These are phyloP conservation scores for Datnioides undecimradiatus DNA, from an alignment of 2,113 vertebrate genomes.

Conservation along the genomic window DNA sequence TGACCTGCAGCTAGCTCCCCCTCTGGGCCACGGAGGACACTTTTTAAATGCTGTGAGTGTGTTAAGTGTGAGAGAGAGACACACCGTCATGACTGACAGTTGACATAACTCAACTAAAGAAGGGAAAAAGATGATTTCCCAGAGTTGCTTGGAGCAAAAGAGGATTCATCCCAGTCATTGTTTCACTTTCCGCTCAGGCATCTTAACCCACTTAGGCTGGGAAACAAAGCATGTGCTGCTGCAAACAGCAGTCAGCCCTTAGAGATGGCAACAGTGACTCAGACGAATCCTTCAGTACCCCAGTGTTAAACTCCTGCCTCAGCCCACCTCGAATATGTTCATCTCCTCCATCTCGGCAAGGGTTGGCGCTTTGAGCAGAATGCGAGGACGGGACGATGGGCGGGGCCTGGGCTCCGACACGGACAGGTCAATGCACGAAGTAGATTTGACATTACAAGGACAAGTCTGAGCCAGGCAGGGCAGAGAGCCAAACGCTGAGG, in stretches of 20 bases:
- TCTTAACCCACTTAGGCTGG: constrained; percentile 8
- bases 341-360: constrained; percentile 98
- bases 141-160: constrained; percentile 3
- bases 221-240: constrained; percentile 13
- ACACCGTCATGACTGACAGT: not conserved
- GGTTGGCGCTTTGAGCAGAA: constrained; percentile 95
- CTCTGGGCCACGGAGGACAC: not conserved
- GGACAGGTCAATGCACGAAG: constrained; percentile 93
- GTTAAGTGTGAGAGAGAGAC: not conserved
- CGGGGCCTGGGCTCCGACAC: constrained; percentile 49
- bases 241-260: not conserved
- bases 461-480: constrained; percentile 91
- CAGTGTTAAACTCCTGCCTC: not conserved
- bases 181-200: constrained; percentile 1
- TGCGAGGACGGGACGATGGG: constrained; percentile 79
- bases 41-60: not conserved
- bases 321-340: constrained; percentile 90
- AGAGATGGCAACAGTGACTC: not conserved
- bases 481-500: constrained; percentile 89
- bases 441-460: constrained; percentile 85
- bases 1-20: not conserved
- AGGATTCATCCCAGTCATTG: not conserved
- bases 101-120: not conserved
- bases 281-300: not conserved
- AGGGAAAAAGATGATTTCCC: not conserved